Evolutionary conservation across 2,797 vertebrate species (phyloP).

Genomic region (Anas flavirostris): DNA sequence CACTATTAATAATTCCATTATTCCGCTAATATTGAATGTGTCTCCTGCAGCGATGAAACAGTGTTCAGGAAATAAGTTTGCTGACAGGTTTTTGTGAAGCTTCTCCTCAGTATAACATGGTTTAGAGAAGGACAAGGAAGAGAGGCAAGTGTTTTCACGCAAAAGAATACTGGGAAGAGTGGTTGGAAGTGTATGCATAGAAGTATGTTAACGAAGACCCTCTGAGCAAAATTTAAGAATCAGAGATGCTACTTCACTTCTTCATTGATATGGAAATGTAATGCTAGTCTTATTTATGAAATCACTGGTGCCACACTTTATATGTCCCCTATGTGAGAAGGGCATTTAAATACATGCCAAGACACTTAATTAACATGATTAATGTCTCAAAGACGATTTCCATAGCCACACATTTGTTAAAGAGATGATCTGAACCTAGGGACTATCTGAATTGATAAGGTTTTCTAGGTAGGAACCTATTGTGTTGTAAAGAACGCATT

Average conservation of each 20-base stretch:
- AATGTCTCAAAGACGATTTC: neutral
- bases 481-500: neutral
- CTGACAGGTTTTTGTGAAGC: neutral
- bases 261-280: neutral
- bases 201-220: neutral
- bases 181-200: neutral
- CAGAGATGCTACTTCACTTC: neutral
- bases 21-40: neutral
- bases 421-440: neutral
- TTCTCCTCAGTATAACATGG: neutral
- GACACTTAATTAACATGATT: neutral
- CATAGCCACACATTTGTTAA: neutral
- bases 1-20: too few relatives aligned
- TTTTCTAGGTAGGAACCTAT: neutral
- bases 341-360: neutral
- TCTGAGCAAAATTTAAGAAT: neutral
- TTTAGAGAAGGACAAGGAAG: neutral
- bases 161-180: neutral
- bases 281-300: neutral
- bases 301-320: neutral
- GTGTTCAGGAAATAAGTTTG: neutral
- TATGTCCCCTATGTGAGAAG: neutral
- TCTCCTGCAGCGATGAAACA: neutral
- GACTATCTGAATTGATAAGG: neutral
- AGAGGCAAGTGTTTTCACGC: neutral